Evolutionary conservation across 1,140 invertebrate genomes (phyloP).

Genomic region (Zaprionus capensis): DNA sequence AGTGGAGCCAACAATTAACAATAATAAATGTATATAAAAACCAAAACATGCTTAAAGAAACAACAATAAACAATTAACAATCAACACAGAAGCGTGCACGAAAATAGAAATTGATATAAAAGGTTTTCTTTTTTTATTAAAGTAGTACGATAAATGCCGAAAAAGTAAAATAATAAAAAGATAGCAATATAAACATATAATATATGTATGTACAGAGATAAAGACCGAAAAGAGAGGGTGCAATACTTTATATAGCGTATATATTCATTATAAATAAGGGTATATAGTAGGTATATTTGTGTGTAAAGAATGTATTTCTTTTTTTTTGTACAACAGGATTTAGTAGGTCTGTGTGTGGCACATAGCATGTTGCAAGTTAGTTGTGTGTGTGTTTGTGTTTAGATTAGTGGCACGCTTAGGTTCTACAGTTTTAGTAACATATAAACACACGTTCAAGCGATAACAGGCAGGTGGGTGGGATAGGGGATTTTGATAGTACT

Average conservation of each 20-base stretch:
- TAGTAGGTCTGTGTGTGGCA: conserved; percentile 23
- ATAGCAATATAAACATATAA: conserved; percentile 16
- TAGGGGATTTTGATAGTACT: background rate
- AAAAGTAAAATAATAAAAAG: conserved; percentile 38
- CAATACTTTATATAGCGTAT: conserved; percentile 7
- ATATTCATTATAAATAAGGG: conserved; percentile 1
- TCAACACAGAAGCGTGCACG: conserved; percentile 74
- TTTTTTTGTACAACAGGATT: conserved; percentile 36
- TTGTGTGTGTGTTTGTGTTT: conserved; percentile 8
- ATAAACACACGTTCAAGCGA: conserved; percentile 41
- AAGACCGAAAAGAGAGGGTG: conserved; percentile 1
- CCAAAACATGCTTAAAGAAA: conserved; percentile 33
- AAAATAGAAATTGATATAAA: conserved; percentile 46
- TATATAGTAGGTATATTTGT: background rate
- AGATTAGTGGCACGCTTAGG: conserved; percentile 67
- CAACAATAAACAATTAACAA: conserved; percentile 45
- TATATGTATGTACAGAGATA: conserved; percentile 14
- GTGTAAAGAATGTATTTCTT: background rate
- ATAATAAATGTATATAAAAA: background rate
- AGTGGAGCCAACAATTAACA: conserved; percentile 35
- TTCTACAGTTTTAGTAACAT: conserved; percentile 27
- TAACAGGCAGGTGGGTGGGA: conserved; percentile 24
- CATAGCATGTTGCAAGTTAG: conserved; percentile 32
- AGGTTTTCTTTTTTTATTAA: conserved; percentile 44
- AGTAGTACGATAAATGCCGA: conserved; percentile 15